Evolutionary conservation across 2,797 vertebrate genomes (phyloP).

Genomic region (Pangasius macronema): DNA sequence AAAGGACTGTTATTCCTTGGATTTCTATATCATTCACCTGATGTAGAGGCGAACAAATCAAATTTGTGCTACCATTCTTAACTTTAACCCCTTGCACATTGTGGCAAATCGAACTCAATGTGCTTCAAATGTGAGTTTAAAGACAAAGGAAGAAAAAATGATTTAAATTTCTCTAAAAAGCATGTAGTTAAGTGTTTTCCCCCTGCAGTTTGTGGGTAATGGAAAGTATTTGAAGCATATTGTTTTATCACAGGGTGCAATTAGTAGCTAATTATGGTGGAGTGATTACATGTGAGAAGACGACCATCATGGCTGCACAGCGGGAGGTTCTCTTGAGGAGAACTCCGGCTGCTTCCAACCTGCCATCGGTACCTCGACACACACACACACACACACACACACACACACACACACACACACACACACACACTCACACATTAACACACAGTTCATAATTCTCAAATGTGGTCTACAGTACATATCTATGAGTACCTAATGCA

Average conservation of each 20-base stretch:
- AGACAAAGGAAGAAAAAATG: slow-evolving; percentile 48
- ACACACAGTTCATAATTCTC: slow-evolving; percentile 2
- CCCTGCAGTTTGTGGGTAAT: slow-evolving; percentile 61
- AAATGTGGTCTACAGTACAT: neutral
- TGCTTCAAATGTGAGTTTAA: neutral
- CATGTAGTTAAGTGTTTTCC: slow-evolving; percentile 43
- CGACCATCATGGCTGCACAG: slow-evolving; percentile 70
- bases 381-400: neutral
- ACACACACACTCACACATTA: neutral
- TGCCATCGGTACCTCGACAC: slow-evolving; percentile 5
- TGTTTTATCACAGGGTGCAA: slow-evolving; percentile 72
- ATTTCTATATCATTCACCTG: neutral
- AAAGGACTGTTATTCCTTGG: too few species aligned
- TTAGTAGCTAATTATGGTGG: slow-evolving; percentile 81
- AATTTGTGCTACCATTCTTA: neutral
- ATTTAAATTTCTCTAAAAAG: slow-evolving; percentile 54
- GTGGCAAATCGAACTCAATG: neutral
- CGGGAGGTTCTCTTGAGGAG: slow-evolving; percentile 67
- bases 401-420: neutral
- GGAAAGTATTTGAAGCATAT: slow-evolving; percentile 66
- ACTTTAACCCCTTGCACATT: neutral
- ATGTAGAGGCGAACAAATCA: neutral
- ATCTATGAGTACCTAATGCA: neutral
- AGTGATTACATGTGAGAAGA: slow-evolving; percentile 81
- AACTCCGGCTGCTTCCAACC: slow-evolving; percentile 60